Conservation (phyloP, 1,140 invertebrate species). For the Gryllus bimaculatus region DNA sequence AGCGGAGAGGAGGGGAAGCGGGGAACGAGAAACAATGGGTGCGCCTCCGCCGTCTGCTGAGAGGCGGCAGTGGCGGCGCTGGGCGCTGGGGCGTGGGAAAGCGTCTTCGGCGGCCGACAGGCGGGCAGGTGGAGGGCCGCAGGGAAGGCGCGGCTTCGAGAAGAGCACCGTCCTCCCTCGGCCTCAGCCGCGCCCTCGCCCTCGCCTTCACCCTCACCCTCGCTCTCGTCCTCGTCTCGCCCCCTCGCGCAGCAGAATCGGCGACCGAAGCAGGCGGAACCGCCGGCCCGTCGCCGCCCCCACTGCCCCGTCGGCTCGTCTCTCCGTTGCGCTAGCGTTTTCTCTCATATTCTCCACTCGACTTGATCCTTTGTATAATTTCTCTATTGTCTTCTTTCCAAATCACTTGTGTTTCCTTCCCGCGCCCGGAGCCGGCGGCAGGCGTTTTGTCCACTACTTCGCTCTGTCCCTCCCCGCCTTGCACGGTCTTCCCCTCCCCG, state of each 20-base stretch:
- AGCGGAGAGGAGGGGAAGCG: too few species aligned
- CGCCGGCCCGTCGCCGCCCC: too few species aligned
- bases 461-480: neutral
- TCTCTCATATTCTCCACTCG: neutral
- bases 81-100: neutral
- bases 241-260: neutral
- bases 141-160: neutral
- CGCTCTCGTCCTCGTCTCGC: neutral
- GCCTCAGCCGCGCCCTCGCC: neutral
- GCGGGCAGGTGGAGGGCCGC: neutral
- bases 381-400: neutral
- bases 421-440: neutral
- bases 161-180: neutral
- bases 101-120: neutral
- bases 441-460: neutral
- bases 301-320: too few species aligned
- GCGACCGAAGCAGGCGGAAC: too few species aligned
- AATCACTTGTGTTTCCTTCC: conserved; percentile 4
- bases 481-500: neutral
- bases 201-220: neutral
- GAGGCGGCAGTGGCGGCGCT: neutral
- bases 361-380: conserved; percentile 5
- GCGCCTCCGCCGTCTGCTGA: neutral
- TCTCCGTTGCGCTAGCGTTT: neutral
- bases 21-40: neutral